These are phyloP conservation scores for Lonchura striata DNA, from an alignment of 2,113 vertebrate species.

Conservation along the genomic window DNA sequence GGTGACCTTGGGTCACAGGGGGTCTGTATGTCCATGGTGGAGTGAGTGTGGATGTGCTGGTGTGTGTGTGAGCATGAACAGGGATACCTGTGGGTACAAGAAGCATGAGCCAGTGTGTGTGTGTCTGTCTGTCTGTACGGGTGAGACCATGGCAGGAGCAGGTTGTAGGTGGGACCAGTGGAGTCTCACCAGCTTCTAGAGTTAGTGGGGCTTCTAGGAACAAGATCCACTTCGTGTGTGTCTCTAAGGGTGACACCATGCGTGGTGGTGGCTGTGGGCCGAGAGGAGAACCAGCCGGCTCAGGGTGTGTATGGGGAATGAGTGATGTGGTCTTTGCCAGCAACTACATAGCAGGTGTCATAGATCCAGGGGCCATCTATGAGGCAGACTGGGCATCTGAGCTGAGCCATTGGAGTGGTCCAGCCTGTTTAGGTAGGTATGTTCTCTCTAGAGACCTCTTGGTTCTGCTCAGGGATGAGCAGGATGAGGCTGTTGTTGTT, in stretches of 20 bases:
- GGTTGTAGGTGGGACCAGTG: neutral
- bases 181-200: neutral
- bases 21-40: accelerated
- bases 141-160: neutral
- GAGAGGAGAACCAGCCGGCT: neutral
- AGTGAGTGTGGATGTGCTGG: neutral
- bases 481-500: neutral
- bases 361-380: neutral
- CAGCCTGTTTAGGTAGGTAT: neutral
- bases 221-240: accelerated
- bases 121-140: neutral
- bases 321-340: neutral
- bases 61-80: neutral
- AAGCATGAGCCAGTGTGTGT: neutral
- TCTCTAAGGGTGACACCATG: neutral
- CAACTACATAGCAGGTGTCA: accelerated
- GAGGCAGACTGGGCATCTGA: neutral
- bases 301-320: accelerated
- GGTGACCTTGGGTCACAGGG: accelerated
- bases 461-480: neutral
- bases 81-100: accelerated
- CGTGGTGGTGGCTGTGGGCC: neutral
- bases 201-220: neutral
- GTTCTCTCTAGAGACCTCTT: neutral
- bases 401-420: neutral